Evolutionary conservation across 2,888 invertebrate genomes (phyloP).

Genomic region (Brachyopa scutellaris): DNA sequence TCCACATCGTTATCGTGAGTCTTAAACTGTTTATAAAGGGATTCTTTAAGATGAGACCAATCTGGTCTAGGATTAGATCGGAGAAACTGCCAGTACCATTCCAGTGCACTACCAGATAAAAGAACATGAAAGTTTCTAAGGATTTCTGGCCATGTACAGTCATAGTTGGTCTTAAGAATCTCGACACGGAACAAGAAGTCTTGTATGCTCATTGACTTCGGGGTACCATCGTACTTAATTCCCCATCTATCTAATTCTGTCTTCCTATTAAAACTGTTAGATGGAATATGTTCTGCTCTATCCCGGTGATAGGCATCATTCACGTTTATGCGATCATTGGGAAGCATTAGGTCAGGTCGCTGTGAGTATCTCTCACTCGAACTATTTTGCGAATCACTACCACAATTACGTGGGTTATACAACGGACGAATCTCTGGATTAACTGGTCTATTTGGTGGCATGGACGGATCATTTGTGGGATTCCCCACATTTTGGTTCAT

Average conservation of each 20-base stretch:
- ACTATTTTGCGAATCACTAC: background rate
- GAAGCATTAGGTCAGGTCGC: too few relatives aligned
- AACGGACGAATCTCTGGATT: too few relatives aligned
- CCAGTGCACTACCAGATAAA: background rate
- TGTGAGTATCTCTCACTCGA: background rate
- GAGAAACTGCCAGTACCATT: conserved; percentile 32
- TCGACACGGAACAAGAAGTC: conserved; percentile 32
- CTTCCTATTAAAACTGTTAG: background rate
- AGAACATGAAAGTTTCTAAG: conserved; percentile 13
- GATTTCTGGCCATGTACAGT: conserved; percentile 27
- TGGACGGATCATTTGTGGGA: too few relatives aligned
- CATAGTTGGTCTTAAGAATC: background rate
- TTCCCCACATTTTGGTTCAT: too few relatives aligned
- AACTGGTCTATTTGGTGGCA: too few relatives aligned
- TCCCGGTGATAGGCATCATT: background rate
- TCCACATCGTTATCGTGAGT: too few relatives aligned
- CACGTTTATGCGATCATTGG: too few relatives aligned
- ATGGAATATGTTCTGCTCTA: background rate
- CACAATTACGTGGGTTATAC: background rate
- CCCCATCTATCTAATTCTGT: conserved; percentile 21
- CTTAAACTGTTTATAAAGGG: conserved; percentile 12
- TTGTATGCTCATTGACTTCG: background rate
- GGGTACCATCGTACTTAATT: conserved; percentile 29
- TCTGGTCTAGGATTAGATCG: background rate
- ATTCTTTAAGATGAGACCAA: conserved; percentile 4